Base-by-base conservation (phyloP, 1,140 invertebrate species). In the Harpegnathos saltator region DNA sequence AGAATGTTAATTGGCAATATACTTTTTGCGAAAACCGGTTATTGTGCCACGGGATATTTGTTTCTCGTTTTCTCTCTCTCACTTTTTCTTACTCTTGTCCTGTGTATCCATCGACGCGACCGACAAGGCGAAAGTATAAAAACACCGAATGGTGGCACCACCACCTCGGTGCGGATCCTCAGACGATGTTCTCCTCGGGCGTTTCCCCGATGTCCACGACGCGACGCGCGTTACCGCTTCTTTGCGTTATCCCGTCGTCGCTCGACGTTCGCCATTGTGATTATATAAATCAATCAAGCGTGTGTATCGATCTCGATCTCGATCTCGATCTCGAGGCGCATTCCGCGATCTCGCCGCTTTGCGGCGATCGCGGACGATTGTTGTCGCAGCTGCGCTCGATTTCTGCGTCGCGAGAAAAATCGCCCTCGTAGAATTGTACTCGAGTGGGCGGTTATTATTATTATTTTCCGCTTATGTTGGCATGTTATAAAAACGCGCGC, bases 11-110 rank as follows among this genome's bases (percentile, higher is more conserved):
- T 44, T 44, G 38, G 38, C 38, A 44, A 44, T 44, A 44, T 44
- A 19, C n/a, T 61, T 19, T 59, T 74, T 52, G n/a, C 26, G 65
- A 77, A n/a, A n/a, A 38, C 5, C 19, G 9, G 14, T 77, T 52
- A 52, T 33, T 22, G 24, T 22, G n/a, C 48, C 33, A 33, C 1
- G 19, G 50, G 29, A 74, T 61, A 61, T 72, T 58, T 19, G 1
- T 65, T 52, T 65, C 38, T 44, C 38, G 5, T 44, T 44, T 11
- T 44, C 38, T 44, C 11, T 44, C 9, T 44, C 38, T 44, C 38
- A 33, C 33, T 33, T 7, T 3, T 7, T 33, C 33, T 3, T 7
- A 33, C n/a, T 5, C 29, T 5, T 5, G 29, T 5, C 5, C 38
- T 54, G 19, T 22, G 14, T 17, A 26, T 56, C 22, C 66, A 68